A percentile compares a stretch with the other conserved stretches of the same genome.
phyloP scores from a whole-genome alignment of 2,888 invertebrate species.

The Augiades crinisus region DNA sequence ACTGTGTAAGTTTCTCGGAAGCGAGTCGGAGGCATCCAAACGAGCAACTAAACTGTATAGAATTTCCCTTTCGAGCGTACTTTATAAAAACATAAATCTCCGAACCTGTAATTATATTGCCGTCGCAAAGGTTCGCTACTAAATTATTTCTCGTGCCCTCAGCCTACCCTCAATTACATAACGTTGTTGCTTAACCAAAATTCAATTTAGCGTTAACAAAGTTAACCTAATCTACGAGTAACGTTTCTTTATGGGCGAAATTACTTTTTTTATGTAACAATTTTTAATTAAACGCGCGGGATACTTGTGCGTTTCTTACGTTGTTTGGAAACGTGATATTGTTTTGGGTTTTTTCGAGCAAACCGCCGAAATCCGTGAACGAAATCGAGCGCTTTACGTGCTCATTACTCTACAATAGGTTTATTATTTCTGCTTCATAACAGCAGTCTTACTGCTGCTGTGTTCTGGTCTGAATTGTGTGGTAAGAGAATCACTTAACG shows the following conservation, averaged over 20 bases:
- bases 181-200: constrained; percentile 8
- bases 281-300: not conserved
- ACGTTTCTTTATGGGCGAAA: constrained; percentile 2
- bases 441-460: no score
- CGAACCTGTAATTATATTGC: constrained; percentile 11
- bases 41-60: no score
- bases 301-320: not conserved
- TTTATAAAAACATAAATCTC: constrained; percentile 12
- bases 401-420: no score
- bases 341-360: no score
- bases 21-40: no score
- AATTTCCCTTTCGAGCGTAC: not conserved
- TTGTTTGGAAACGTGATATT: not conserved
- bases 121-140: constrained; percentile 13
- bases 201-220: constrained; percentile 15
- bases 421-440: no score
- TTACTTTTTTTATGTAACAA: not conserved
- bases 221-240: constrained; percentile 7
- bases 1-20: no score
- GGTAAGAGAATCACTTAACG: no score
- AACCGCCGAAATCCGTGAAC: no score
- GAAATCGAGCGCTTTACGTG: no score
- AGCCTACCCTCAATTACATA: not conserved
- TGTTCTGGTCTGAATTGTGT: no score
- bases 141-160: constrained; percentile 5